Evolutionary conservation across 2,113 vertebrate species (phyloP), one percentile per base, ranked within the genome.

Genomic region (Sterna hirundo): DNA sequence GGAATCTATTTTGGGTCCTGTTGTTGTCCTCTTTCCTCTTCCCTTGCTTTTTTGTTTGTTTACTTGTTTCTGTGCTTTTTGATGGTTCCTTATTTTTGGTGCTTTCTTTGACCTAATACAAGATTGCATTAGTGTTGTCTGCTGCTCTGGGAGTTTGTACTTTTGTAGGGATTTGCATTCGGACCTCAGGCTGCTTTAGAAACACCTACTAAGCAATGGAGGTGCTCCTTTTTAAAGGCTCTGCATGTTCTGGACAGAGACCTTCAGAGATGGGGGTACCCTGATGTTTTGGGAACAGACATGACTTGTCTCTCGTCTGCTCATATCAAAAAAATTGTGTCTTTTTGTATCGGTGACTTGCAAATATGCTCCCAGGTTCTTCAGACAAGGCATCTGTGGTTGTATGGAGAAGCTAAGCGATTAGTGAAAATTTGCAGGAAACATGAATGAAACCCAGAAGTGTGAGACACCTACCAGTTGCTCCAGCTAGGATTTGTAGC

Each of bases 21-120:
- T 52, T 92, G 54, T 81, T 89, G 20, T 77, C 76, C 34, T 78
- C 90, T 78, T 95, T 94, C 49, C 32, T 84, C 32, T 78, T 94
- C 29, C 30, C 34, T 79, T 40, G 32, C 42, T 87, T 44, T 81
- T 91, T 47, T 84, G 54, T 87, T 85, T 93, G 46, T 92, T 94
- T 96, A 62, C 61, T 84, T 76, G 30, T 84, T 96, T 90, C 46
- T 71, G 10, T 91, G 60, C 86, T 68, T 86, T 95, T 83, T 82
- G 80, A 46, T 84, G 47, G 29, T 40, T 93, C 72, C 30, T 78
- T 92, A 40, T 79, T 93, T 96, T 81, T 65, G 61, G 44, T 85
- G 36, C n/a, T 47, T n/a, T 46, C 72, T 96, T 69, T 92, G 86
- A 52, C 95, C 83, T 16, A 19, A 49, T 36, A 46, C 5, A 58